phyloP scores from a whole-genome alignment of 2,113 vertebrate genomes.

The Ornithorhynchus anatinus region DNA sequence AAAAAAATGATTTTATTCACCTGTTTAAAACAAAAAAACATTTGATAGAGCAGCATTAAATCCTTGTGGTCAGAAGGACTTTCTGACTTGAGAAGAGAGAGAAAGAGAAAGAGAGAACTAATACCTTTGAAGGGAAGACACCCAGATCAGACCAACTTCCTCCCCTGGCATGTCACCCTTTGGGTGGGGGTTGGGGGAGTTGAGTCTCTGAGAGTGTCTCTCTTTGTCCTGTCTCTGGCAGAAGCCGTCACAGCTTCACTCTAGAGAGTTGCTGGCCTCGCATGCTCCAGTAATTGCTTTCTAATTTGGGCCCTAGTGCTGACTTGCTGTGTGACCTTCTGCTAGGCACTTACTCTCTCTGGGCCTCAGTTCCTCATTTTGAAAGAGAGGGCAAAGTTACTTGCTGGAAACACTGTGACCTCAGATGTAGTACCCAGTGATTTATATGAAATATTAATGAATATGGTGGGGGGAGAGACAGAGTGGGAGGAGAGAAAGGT shows the following conservation, averaged over 20 bases:
- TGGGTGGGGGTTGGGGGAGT: rapidly evolving
- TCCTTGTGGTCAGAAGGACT: neutral
- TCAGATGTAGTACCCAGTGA: neutral
- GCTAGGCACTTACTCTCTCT: neutral
- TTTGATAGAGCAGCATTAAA: neutral
- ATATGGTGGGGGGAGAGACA: too few relatives aligned
- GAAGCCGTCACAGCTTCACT: neutral
- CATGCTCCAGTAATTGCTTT: neutral
- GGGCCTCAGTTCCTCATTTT: neutral
- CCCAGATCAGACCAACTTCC: neutral
- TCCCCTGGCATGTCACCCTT: neutral
- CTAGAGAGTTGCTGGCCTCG: neutral
- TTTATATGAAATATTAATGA: neutral
- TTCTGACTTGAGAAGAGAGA: neutral
- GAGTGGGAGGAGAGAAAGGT: too few relatives aligned
- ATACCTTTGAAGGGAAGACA: neutral
- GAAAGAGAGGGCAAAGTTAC: neutral
- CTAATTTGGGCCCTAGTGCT: neutral
- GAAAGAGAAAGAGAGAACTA: too few relatives aligned
- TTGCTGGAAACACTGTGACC: neutral
- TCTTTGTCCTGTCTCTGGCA: neutral
- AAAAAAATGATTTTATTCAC: constrained; percentile 29
- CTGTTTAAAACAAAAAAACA: neutral
- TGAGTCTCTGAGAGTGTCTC: neutral
- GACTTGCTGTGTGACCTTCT: neutral